Evolutionary conservation across 2,797 vertebrate species (phyloP).

Genomic region (Picus viridis): DNA sequence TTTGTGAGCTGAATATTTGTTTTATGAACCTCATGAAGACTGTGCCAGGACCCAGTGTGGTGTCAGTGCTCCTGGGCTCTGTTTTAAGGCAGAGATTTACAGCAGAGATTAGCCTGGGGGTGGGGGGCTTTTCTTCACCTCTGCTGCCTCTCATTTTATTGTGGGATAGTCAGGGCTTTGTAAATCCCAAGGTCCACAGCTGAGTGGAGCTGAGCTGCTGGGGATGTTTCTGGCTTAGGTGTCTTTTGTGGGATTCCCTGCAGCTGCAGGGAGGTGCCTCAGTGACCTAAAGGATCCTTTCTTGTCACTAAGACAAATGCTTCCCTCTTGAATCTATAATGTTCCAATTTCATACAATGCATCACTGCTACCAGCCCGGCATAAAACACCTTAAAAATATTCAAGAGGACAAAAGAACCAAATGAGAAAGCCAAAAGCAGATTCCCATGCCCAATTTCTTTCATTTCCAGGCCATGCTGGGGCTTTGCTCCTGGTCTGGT

Average conservation of each 20-base stretch:
- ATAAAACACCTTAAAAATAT: constrained; percentile 8
- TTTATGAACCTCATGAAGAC: neutral
- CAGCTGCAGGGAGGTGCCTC: neutral
- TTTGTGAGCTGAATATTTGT: neutral
- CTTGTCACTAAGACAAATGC: constrained; percentile 43
- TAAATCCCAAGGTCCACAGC: neutral
- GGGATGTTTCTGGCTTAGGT: neutral
- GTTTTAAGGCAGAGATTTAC: neutral
- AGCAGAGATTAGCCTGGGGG: neutral
- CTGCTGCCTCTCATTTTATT: neutral
- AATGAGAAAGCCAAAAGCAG: neutral
- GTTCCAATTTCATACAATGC: constrained; percentile 16
- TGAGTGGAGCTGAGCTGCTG: neutral
- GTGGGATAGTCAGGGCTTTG: neutral
- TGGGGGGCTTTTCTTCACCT: neutral
- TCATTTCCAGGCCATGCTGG: neutral
- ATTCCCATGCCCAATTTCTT: neutral
- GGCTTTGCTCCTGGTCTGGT: neutral
- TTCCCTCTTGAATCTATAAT: neutral
- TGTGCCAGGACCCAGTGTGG: neutral
- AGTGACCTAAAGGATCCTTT: constrained; percentile 21
- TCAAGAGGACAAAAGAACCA: neutral
- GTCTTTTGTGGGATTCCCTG: neutral
- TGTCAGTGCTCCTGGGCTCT: neutral
- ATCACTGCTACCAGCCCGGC: neutral